These are phyloP conservation scores for Spermophilus dauricus DNA, from an alignment of 2,113 vertebrate species.

Conservation along the genomic window DNA sequence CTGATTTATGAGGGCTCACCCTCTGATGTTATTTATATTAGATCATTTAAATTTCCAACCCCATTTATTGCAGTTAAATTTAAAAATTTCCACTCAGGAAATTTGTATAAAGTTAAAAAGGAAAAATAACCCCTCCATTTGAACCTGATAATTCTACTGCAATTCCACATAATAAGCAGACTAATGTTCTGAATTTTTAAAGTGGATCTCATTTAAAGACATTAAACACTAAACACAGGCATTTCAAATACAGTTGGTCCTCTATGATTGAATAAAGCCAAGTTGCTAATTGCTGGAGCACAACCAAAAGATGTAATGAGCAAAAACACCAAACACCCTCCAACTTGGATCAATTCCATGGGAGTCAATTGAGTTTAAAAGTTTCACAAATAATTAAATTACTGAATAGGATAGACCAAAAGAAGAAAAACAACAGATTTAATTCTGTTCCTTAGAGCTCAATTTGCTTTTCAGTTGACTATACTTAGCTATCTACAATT, in stretches of 20 bases:
- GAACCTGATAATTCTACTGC: background rate
- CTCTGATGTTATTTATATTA: background rate
- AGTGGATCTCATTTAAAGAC: constrained; percentile 52
- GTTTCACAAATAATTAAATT: constrained; percentile 80
- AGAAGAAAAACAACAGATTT: constrained; percentile 59
- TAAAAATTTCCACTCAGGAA: constrained; percentile 2
- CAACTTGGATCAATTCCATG: constrained; percentile 63
- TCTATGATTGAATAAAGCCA: constrained; percentile 39
- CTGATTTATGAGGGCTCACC: constrained; percentile 7
- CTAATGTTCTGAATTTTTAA: constrained; percentile 1
- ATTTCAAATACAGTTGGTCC: constrained; percentile 41
- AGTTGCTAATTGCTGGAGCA: constrained; percentile 56
- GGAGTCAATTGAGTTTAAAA: constrained; percentile 72
- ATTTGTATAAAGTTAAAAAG: constrained; percentile 3
- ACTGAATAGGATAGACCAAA: constrained; percentile 32
- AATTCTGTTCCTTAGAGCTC: constrained; percentile 59
- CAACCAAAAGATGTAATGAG: constrained; percentile 48
- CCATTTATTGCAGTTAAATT: background rate
- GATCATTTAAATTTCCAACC: constrained; percentile 22
- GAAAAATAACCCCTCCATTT: background rate
- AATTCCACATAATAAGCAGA: background rate
- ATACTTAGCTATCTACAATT: constrained; percentile 57
- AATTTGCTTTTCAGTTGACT: constrained; percentile 60
- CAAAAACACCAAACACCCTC: background rate
- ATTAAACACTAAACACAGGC: background rate